These are phyloP conservation scores for Coenonympha glycerion DNA, from an alignment of 2,888 invertebrate species.

Conservation along the genomic window DNA sequence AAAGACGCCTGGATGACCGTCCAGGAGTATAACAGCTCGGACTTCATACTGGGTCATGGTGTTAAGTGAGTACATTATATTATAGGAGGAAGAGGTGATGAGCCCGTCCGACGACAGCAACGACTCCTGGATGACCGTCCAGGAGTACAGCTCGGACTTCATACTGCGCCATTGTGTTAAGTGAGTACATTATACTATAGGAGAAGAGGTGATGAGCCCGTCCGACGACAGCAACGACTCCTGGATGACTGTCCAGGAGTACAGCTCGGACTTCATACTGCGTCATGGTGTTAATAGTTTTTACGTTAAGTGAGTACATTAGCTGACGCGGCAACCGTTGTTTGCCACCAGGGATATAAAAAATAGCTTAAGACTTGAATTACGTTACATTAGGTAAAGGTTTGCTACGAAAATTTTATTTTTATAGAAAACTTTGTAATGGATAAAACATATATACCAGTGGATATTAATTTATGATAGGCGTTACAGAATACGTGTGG, in stretches of 20 bases:
- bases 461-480: too few species aligned
- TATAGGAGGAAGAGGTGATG: conserved; percentile 81
- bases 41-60: conserved; percentile 85
- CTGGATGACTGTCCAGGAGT: conserved; percentile 86
- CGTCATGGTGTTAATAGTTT: conserved; percentile 84
- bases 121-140: conserved; percentile 86
- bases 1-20: conserved; percentile 87
- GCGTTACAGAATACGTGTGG: too few species aligned
- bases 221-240: conserved; percentile 89
- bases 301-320: conserved; percentile 53
- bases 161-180: conserved; percentile 83
- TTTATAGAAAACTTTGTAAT: too few species aligned
- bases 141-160: conserved; percentile 87
- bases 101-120: conserved; percentile 88
- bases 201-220: conserved; percentile 81
- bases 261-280: conserved; percentile 85
- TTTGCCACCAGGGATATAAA: too few species aligned
- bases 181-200: conserved; percentile 60
- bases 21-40: conserved; percentile 87
- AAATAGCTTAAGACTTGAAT: too few species aligned
- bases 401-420: too few species aligned
- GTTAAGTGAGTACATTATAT: conserved; percentile 62
- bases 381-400: too few species aligned
- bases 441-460: too few species aligned
- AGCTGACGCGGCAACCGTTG: too few species aligned